These are phyloP conservation scores for Ceratina japonica DNA, from an alignment of 1,140 invertebrate species.

Conservation along the genomic window DNA sequence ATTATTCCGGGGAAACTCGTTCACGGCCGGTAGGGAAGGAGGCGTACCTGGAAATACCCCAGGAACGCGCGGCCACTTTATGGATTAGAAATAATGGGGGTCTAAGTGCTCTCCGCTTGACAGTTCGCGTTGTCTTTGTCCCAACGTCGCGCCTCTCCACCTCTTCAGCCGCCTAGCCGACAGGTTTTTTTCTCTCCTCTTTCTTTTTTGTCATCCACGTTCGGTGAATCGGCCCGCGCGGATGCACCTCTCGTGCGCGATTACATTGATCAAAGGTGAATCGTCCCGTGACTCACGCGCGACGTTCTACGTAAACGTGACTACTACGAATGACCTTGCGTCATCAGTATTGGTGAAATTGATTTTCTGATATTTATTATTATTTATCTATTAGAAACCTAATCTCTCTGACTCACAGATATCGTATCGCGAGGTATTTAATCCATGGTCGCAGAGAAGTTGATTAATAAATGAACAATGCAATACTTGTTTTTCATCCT, in stretches of 20 bases:
- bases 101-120: slow-evolving; percentile 15
- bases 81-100: slow-evolving; percentile 15
- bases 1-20: neutral
- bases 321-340: too few relatives aligned
- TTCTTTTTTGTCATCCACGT: neutral
- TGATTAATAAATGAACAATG: too few relatives aligned
- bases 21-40: neutral
- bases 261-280: slow-evolving; percentile 14
- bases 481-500: too few relatives aligned
- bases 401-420: too few relatives aligned
- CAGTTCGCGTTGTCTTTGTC: slow-evolving; percentile 23
- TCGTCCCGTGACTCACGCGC: too few relatives aligned
- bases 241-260: neutral
- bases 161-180: neutral
- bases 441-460: too few relatives aligned
- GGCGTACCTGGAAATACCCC: neutral
- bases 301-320: neutral
- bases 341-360: too few relatives aligned
- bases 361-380: too few relatives aligned
- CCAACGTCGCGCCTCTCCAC: neutral
- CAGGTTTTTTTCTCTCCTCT: neutral
- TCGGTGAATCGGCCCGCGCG: slow-evolving; percentile 1
- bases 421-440: too few relatives aligned
- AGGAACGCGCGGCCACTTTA: slow-evolving; percentile 6
- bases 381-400: too few relatives aligned